These are phyloP conservation scores for Thyatira batis DNA, from an alignment of 2,888 invertebrate genomes.

Conservation along the genomic window DNA sequence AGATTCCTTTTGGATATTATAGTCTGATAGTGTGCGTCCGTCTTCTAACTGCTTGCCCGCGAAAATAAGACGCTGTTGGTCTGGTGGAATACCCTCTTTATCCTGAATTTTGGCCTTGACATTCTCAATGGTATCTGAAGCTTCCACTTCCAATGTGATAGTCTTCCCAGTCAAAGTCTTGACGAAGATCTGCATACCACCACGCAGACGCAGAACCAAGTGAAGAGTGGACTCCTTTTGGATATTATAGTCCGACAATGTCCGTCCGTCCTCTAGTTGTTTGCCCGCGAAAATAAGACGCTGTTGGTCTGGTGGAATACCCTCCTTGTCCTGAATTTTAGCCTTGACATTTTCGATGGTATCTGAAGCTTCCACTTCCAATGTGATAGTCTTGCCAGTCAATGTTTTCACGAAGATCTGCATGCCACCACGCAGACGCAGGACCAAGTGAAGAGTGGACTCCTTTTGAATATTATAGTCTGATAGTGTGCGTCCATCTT, in stretches of 20 bases:
- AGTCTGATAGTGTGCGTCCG: slow-evolving; percentile 13
- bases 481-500: slow-evolving; percentile 26
- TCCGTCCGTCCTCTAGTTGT: slow-evolving; percentile 20
- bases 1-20: slow-evolving; percentile 28
- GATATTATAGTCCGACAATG: slow-evolving; percentile 16
- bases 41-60: slow-evolving; percentile 21
- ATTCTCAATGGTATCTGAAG: slow-evolving; percentile 21
- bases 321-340: slow-evolving; percentile 29
- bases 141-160: slow-evolving; percentile 18
- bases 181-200: slow-evolving; percentile 22
- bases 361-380: slow-evolving; percentile 22
- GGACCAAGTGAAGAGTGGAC: slow-evolving; percentile 23
- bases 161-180: slow-evolving; percentile 21
- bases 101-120: slow-evolving; percentile 31
- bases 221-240: slow-evolving; percentile 19
- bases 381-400: slow-evolving; percentile 28
- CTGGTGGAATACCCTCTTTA: slow-evolving; percentile 36
- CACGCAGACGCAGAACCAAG: slow-evolving; percentile 14
- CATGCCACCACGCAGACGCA: slow-evolving; percentile 27
- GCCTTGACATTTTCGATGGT: slow-evolving; percentile 21
- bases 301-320: slow-evolving; percentile 18
- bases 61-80: slow-evolving; percentile 33
- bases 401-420: slow-evolving; percentile 28
- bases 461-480: slow-evolving; percentile 29
- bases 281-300: slow-evolving; percentile 16